Base-by-base conservation (phyloP, 2,113 vertebrate species). In the Hirundichthys speculiger region DNA sequence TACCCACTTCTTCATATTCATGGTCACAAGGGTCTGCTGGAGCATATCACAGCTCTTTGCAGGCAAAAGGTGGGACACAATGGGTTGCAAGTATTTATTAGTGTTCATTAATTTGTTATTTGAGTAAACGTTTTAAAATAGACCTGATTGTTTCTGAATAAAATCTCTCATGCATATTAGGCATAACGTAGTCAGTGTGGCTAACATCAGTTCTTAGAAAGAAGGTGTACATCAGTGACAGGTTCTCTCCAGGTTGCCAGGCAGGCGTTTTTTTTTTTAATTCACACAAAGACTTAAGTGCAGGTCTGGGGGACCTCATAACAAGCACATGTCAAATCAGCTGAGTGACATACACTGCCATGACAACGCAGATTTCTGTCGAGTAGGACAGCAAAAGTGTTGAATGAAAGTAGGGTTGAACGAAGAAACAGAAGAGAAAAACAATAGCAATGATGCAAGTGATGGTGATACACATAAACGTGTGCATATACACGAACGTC, bases 331-430 rank as follows among this genome's bases (percentile, higher is more conserved):
- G 46, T 65, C 55, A 66, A 49, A 64, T 56, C 58, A 62, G 45
- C 53, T 40, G 48, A 70, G 24, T 68, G 53, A 25, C 52, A 30
- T 61, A 52, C 61, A 77, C 81, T 55, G 57, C 82, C 74, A 78
- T 78, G 67, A 74, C 2, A 22, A 80, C 70, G 24, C 16, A 34
- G 53, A 20, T 19, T 16, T 19, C 43, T 64, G 48, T 46, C n/a
- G 41, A 53, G 5, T 2, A 2, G 22, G 19, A 30, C 62, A 58
- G 47, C 25, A 54, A 64, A 68, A 68, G 52, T 2, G 14, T 68
- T 30, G 27, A 42, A 65, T 66, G 63, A 67, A 79, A 76, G 39
- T 40, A 42, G 1, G 25, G 12, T 50, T 41, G 45, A 59, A n/a
- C 9, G 34, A 50, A 22, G 25, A 62, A 66, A 48, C 27, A 45